Base-by-base conservation (phyloP, 2,888 invertebrate species). In the Hypena proboscidalis region DNA sequence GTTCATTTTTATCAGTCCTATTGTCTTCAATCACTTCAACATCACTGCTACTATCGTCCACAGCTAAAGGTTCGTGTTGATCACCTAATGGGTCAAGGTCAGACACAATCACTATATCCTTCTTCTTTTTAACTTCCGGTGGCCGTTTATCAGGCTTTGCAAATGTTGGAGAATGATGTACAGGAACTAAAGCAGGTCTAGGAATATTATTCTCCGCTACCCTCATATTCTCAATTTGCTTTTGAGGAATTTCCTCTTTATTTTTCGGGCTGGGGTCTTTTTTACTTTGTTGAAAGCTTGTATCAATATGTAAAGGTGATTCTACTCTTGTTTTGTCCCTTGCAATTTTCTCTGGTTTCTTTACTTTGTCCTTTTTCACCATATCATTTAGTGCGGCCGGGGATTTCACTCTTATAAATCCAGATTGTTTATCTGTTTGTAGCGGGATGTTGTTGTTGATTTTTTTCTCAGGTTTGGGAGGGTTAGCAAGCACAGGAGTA, bases 41-140 rank as follows among this genome's bases (percentile, higher is more conserved):
- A 22, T 91, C 91, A 80, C 91, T 91, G 52, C 90, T 90, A 52
- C 91, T 91, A 41, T 91, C 91, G 27, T 91, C 91, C 0, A 90
- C 61, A 0, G 84, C 78, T 0, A 86, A 57, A 0, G 87, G 78
- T 41, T 90, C 90, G 1, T 57, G 67, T 0, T 70, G 65, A 6
- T 72, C 62, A 33, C 86, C 86, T 47, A 90, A 58, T 0, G 90
- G 90, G 49, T 90, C 90, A 3, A 88, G 42, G 19, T 90, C 90
- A 0, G 89, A 88, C 1, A 90, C 65, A 14, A 90, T 85, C 0
- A 88, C 64, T 0, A 88, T 58, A 3, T 89, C 89, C 23, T 89
- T 89, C 52, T 89, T 88, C 67, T 86, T 90, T 30, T 87, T 89
- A 0, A 77, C 71, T 21, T 89, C 89, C 0, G 83, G 86, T 1